A percentile compares a stretch with the other conserved stretches of the same genome.
Conservation (phyloP, 2,888 invertebrate species). For the Lapara coniferarum region DNA sequence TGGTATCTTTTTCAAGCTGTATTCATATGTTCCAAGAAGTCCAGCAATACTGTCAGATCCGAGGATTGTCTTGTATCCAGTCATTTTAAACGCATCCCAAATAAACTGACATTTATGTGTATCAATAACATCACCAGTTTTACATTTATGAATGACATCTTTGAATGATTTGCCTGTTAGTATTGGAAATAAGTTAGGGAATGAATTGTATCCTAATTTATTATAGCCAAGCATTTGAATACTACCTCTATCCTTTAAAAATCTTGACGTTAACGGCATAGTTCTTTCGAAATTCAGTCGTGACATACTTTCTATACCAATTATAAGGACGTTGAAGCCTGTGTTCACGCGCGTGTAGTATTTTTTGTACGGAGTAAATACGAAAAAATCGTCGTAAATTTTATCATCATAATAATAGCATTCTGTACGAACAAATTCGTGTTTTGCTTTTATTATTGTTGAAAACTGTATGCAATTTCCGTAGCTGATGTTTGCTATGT, state of each 20-base stretch:
- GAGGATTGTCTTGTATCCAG: conserved; percentile 88
- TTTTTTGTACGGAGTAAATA: conserved; percentile 34
- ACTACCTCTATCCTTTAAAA: conserved; percentile 83
- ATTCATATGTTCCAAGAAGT: conserved; percentile 46
- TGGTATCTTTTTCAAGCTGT: conserved; percentile 85
- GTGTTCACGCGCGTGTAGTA: conserved; percentile 14
- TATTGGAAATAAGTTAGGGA: conserved; percentile 92
- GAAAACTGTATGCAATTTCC: conserved; percentile 43
- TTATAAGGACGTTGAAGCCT: conserved; percentile 87
- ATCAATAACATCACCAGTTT: conserved; percentile 72
- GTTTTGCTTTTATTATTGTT: conserved; percentile 36
- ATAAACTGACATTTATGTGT: conserved; percentile 90
- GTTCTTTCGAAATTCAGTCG: conserved; percentile 91
- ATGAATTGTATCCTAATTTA: conserved; percentile 96
- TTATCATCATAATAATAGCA: conserved; percentile 82
- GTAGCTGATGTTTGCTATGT: conserved; percentile 38
- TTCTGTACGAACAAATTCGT: conserved; percentile 68
- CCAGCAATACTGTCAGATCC: conserved; percentile 88
- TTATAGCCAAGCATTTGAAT: conserved; percentile 93
- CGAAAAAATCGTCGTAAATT: conserved; percentile 46
- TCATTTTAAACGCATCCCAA: conserved; percentile 89
- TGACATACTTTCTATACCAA: conserved; percentile 93
- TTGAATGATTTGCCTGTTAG: conserved; percentile 87
- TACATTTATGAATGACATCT: conserved; percentile 84
- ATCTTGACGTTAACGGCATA: conserved; percentile 87